Evolutionary conservation across 2,888 invertebrate species (phyloP), one percentile per base, ranked within the genome.

Genomic region (Drosophila nigricruria): DNA sequence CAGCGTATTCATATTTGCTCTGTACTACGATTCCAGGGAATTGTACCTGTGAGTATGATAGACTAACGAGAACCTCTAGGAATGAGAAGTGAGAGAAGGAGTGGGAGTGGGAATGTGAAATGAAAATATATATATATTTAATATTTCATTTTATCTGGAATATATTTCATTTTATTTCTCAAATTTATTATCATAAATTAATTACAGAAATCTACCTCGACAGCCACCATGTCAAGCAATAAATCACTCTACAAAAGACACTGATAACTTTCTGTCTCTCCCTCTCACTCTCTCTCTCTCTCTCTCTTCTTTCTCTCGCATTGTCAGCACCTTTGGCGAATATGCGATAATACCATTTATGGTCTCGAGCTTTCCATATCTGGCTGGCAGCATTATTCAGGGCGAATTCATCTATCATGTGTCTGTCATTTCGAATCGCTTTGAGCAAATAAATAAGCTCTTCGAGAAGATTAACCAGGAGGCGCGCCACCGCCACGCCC

Each of bases 321-420:
- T 18, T 18, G 30, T 1, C 52, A 83, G 91, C 27, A 83, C 80
- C 42, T 92, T 83, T 61, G 73, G 75, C 1, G 73, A 81, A 20
- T 82, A 79, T 43, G 91, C 91, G 23, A 77, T 91, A 43, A 64
- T 92, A 38, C 73, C 81, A 32, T 73, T 89, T 27, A 90, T 92
- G 89, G 83, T 88, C 1, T 82, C 89, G 9, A 89, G 90, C 36
- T 92, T 92, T 73, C 92, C 93, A 2, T 91, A 84, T 69, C 60
- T 91, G 47, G 89, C 90, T 18, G 90, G 88, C 25, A 91, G 92
- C 67, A 77, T 92, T 42, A 90, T 91, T 42, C 91, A 92, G 68
- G 89, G 90, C 0, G 92, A 92, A 79, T 93, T 93, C 73, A 88
- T 92, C 59, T 88, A 90, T 58, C 89, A 91, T 34, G 92, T 93